These are phyloP conservation scores for Lasioglossum vierecki DNA, from an alignment of 2,888 invertebrate species.

Conservation along the genomic window DNA sequence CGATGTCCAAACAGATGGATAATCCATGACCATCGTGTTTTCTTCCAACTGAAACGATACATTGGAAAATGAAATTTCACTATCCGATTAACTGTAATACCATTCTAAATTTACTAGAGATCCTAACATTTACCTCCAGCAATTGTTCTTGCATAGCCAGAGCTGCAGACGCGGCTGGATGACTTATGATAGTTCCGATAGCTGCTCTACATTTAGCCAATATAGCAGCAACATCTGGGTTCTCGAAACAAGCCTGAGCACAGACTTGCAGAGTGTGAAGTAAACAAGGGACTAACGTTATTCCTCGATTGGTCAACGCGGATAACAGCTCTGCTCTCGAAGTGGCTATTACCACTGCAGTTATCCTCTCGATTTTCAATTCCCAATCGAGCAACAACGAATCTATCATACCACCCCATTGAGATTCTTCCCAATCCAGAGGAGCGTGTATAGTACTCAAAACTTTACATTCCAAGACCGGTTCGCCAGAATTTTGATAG, in stretches of 20 bases:
- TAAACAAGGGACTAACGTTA: conserved; percentile 84
- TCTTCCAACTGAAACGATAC: conserved; percentile 75
- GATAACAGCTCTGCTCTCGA: conserved; percentile 77
- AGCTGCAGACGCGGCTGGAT: conserved; percentile 77
- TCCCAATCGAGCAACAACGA: conserved; percentile 83
- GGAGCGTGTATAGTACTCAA: conserved; percentile 83
- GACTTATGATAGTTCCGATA: conserved; percentile 81
- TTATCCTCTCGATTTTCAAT: conserved; percentile 82
- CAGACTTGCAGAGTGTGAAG: conserved; percentile 83
- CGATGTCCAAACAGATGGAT: conserved; percentile 83
- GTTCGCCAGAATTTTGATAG: conserved; percentile 82
- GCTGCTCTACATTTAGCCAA: conserved; percentile 82
- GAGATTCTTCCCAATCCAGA: conserved; percentile 79
- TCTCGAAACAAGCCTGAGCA: conserved; percentile 83
- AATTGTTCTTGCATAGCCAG: conserved; percentile 82
- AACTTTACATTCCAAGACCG: conserved; percentile 82
- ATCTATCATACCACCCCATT: conserved; percentile 83
- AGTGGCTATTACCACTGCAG: conserved; percentile 83
- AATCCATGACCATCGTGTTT: conserved; percentile 80
- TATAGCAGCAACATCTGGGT: conserved; percentile 79
- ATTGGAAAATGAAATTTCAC: neutral
- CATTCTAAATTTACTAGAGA: neutral
- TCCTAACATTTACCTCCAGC: conserved; percentile 71
- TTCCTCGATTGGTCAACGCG: conserved; percentile 79
- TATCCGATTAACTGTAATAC: neutral